phyloP scores from a whole-genome alignment of 1,140 invertebrate genomes.

The Zaprionus capensis region DNA sequence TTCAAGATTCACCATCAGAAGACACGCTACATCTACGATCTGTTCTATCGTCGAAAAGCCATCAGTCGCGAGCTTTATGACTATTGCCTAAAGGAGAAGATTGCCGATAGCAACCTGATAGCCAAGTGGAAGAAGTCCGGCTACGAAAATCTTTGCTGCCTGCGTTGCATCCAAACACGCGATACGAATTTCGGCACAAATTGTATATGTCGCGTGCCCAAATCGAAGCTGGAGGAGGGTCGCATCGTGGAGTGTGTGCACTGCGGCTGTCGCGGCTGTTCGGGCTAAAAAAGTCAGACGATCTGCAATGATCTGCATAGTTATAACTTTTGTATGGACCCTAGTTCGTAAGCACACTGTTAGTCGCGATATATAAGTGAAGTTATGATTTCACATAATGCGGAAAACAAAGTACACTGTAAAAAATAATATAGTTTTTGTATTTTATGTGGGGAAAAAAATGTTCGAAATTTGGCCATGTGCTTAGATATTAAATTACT shows the following conservation, averaged over 20 bases:
- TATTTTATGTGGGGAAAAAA: too few relatives aligned
- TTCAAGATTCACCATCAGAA: conserved; percentile 99
- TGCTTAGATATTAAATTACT: too few relatives aligned
- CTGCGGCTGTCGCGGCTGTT: conserved; percentile 98
- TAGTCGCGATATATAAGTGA: background rate
- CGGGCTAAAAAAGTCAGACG: conserved; percentile 86
- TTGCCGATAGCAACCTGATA: conserved; percentile 98
- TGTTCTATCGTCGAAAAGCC: conserved; percentile 98
- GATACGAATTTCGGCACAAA: conserved; percentile 99
- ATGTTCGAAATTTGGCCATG: too few relatives aligned
- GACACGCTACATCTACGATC: conserved; percentile 98
- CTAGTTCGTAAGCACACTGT: background rate
- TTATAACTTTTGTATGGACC: background rate
- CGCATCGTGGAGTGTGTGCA: conserved; percentile 98
- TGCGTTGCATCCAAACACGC: conserved; percentile 99
- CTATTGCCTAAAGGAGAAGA: conserved; percentile 98
- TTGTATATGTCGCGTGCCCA: conserved; percentile 99
- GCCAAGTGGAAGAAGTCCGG: conserved; percentile 99
- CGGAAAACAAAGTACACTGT: background rate
- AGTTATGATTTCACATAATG: background rate
- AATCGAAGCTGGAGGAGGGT: conserved; percentile 98
- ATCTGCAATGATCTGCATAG: background rate
- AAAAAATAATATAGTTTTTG: background rate
- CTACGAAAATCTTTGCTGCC: conserved; percentile 99
- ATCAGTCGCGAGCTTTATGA: conserved; percentile 99